Evolutionary conservation across 2,888 invertebrate genomes (phyloP).

Genomic region (Molorchus minor): DNA sequence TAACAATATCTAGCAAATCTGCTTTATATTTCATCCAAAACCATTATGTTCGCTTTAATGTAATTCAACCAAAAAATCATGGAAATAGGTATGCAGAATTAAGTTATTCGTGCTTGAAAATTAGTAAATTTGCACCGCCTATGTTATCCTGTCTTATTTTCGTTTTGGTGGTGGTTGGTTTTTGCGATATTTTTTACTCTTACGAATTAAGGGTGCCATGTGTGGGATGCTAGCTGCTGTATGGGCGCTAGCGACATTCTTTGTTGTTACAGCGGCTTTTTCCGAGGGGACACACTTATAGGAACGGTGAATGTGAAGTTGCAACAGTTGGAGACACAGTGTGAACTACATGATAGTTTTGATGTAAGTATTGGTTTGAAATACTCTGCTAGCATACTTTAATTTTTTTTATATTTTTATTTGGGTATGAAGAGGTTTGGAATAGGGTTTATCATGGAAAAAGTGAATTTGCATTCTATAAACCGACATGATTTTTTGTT

Average conservation of each 20-base stretch:
- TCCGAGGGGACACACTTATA: constrained; percentile 85
- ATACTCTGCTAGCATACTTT: constrained; percentile 8
- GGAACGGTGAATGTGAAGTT: constrained; percentile 87
- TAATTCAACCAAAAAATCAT: too few relatives aligned
- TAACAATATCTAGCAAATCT: too few relatives aligned
- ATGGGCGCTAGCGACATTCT: constrained; percentile 59
- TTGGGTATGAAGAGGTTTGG: too few relatives aligned
- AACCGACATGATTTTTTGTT: too few relatives aligned
- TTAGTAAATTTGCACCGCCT: constrained; percentile 3
- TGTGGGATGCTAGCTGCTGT: constrained; percentile 56
- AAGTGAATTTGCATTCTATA: too few relatives aligned
- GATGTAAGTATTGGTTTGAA: constrained; percentile 75
- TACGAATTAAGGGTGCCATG: constrained; percentile 52
- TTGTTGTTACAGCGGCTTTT: constrained; percentile 90
- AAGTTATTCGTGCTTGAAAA: neutral
- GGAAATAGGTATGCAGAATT: neutral
- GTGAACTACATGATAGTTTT: constrained; percentile 90
- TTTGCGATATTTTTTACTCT: constrained; percentile 27
- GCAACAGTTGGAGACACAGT: constrained; percentile 86
- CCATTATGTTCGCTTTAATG: too few relatives aligned
- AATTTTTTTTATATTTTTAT: constrained; percentile 1
- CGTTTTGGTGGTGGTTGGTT: constrained; percentile 28
- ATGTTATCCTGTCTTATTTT: neutral
- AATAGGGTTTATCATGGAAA: too few relatives aligned
- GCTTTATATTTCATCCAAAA: too few relatives aligned